Percentiles rank a stretch among this genome's conserved stretches.
These are phyloP conservation scores for Phoeniculus purpureus DNA, from an alignment of 2,797 vertebrate genomes.

Conservation along the genomic window DNA sequence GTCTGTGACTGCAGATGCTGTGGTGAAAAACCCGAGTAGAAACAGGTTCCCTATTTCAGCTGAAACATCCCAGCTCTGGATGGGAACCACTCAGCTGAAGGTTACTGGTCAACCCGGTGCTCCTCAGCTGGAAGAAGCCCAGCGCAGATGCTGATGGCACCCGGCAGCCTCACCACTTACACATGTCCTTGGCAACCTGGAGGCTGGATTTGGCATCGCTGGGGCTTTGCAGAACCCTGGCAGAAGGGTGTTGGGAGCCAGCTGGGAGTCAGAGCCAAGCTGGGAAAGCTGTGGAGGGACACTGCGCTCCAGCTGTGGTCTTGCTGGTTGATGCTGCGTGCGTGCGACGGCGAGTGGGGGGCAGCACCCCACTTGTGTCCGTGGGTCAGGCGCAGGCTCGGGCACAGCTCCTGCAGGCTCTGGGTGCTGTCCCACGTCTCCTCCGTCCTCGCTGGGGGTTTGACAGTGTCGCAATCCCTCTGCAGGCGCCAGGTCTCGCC, in stretches of 20 bases:
- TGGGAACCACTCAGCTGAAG: not conserved
- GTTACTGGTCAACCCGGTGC: not conserved
- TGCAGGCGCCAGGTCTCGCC: constrained; percentile 34
- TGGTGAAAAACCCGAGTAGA: not conserved
- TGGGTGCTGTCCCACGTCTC: not conserved
- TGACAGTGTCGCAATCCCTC: constrained; percentile 10
- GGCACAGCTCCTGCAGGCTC: not conserved
- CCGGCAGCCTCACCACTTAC: not conserved
- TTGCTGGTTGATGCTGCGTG: not conserved
- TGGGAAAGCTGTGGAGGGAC: accelerated
- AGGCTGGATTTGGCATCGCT: not conserved
- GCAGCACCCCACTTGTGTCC: not conserved
- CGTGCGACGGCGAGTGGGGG: not conserved
- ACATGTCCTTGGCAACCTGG: accelerated
- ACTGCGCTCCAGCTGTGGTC: not conserved
- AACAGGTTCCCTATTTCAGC: not conserved
- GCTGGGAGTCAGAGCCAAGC: not conserved
- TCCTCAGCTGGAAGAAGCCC: not conserved
- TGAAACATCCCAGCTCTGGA: not conserved
- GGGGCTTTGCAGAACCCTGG: accelerated
- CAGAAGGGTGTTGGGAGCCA: not conserved
- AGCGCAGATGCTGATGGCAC: not conserved
- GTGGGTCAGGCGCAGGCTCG: not conserved
- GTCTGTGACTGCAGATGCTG: not conserved
- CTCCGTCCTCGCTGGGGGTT: not conserved